Evolutionary conservation across 92 coral and sea anemone species (phyloP).

Genomic region (Blastomussa wellsi): DNA sequence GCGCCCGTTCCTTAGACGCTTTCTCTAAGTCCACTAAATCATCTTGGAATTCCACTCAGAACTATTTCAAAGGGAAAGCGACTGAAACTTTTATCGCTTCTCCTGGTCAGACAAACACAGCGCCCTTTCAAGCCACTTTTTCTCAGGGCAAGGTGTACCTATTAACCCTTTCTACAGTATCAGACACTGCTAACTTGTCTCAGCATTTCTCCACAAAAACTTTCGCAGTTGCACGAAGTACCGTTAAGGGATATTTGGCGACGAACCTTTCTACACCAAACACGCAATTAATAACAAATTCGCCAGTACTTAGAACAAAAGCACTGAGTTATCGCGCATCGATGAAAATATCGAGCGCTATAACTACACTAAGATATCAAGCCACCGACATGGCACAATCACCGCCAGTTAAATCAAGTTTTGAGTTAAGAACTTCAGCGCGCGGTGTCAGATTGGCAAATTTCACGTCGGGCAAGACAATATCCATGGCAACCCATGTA

Average conservation of each 20-base stretch:
- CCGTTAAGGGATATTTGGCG: neutral
- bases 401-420: neutral
- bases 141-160: neutral
- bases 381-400: neutral
- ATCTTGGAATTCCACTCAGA: neutral
- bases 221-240: neutral
- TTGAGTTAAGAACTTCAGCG: neutral
- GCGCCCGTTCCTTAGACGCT: neutral
- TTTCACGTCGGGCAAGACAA: neutral
- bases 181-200: neutral
- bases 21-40: neutral
- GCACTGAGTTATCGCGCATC: neutral
- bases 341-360: neutral
- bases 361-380: neutral
- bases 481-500: neutral
- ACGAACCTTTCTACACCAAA: neutral
- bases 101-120: neutral
- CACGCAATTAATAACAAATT: neutral
- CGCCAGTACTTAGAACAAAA: neutral
- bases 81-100: neutral
- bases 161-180: neutral
- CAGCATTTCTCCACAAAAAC: neutral
- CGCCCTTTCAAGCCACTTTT: neutral
- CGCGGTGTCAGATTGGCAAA: neutral
- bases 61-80: neutral